Conservation (phyloP, 2,888 invertebrate genomes). For the Thelaira solivaga region DNA sequence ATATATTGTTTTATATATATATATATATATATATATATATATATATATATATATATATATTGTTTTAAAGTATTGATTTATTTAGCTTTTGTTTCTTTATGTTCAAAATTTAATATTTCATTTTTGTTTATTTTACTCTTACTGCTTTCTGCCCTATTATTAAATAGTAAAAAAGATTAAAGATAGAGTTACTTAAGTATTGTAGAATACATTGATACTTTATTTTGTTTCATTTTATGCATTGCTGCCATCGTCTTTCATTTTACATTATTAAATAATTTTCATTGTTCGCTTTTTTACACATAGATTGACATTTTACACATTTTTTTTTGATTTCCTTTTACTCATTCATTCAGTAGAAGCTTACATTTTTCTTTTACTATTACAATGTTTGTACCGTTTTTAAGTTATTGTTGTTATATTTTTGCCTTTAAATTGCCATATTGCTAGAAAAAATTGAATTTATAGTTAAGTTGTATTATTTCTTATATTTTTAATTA, state of each 20-base stretch:
- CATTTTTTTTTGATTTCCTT: constrained; percentile 34
- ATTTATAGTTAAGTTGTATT: neutral
- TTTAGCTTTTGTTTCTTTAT: too few species aligned
- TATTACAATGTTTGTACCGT: neutral
- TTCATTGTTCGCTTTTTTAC: constrained; percentile 21
- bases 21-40: too few species aligned
- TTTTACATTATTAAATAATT: constrained; percentile 25
- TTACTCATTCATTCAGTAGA: constrained; percentile 20
- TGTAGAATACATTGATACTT: neutral
- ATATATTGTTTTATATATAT: too few species aligned
- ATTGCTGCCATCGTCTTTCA: constrained; percentile 10
- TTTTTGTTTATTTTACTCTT: neutral
- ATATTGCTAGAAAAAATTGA: constrained; percentile 1
- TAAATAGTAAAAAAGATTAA: neutral
- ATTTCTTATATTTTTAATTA: neutral
- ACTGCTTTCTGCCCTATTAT: too few species aligned
- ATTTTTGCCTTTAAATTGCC: constrained; percentile 36
- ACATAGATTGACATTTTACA: constrained; percentile 53
- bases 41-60: too few species aligned
- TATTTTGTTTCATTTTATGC: neutral
- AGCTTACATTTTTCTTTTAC: constrained; percentile 36
- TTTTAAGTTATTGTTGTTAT: constrained; percentile 9
- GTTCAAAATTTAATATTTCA: neutral
- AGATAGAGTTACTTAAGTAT: neutral
- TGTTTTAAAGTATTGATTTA: too few species aligned